Conservation (phyloP, 2,113 vertebrate genomes). For the Brienomyrus brachyistius region DNA sequence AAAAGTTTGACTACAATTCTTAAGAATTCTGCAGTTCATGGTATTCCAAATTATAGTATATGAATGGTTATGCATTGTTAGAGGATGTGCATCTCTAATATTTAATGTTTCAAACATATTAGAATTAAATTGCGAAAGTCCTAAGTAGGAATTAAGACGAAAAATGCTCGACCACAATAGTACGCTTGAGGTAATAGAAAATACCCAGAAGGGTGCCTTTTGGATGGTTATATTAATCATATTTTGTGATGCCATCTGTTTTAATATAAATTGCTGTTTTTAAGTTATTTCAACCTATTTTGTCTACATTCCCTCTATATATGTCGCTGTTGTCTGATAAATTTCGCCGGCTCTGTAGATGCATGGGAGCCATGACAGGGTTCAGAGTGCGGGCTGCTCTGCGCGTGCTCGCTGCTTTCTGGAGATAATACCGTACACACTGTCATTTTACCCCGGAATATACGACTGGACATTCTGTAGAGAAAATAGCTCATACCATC, state of each 20-base stretch:
- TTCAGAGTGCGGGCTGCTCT: background rate
- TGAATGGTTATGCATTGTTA: background rate
- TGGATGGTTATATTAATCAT: background rate
- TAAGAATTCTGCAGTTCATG: background rate
- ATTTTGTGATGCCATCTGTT: background rate
- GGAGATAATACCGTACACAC: slow-evolving; percentile 28
- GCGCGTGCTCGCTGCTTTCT: background rate
- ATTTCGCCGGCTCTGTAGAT: background rate
- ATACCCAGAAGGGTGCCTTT: background rate
- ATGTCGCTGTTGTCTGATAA: background rate
- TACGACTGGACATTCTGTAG: too few relatives aligned
- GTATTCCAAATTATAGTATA: background rate
- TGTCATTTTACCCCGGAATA: background rate
- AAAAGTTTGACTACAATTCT: background rate
- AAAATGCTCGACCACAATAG: background rate
- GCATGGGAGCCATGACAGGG: background rate
- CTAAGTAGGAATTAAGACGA: background rate
- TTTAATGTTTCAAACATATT: background rate
- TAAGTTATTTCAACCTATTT: background rate
- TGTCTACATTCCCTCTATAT: background rate
- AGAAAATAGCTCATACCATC: too few relatives aligned
- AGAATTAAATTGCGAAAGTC: background rate
- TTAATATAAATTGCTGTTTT: background rate
- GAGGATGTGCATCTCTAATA: background rate
- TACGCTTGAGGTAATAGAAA: background rate